phyloP scores from a whole-genome alignment of 1,140 invertebrate genomes.

The Ooceraea biroi region DNA sequence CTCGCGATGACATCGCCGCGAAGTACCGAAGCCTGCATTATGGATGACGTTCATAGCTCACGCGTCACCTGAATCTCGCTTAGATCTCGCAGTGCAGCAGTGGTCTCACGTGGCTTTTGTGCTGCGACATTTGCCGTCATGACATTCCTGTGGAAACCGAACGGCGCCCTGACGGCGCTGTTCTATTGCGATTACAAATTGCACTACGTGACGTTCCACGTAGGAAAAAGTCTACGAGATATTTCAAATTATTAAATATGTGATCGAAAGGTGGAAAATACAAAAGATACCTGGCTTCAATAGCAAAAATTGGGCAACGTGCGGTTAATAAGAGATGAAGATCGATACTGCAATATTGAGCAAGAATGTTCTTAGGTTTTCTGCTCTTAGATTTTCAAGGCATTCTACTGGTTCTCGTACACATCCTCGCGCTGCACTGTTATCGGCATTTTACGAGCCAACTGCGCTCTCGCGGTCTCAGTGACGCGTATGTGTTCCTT shows the following conservation, averaged over 20 bases:
- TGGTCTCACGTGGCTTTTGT: constrained; percentile 6
- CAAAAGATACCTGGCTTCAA: no score
- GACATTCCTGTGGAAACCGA: constrained; percentile 8
- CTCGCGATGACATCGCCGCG: constrained; percentile 49
- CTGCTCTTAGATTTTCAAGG: background rate
- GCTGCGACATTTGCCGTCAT: constrained; percentile 33
- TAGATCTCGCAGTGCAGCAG: constrained; percentile 28
- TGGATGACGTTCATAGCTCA: constrained; percentile 57
- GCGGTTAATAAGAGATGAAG: background rate
- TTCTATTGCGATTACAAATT: constrained; percentile 17
- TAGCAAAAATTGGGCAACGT: background rate
- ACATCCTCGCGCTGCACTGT: no score
- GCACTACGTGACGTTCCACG: background rate
- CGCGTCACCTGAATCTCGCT: constrained; percentile 52
- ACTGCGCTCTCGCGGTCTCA: background rate
- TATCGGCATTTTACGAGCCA: background rate
- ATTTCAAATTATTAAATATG: background rate
- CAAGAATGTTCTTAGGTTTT: no score
- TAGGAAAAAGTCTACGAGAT: background rate
- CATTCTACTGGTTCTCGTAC: no score
- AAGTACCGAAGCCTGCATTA: constrained; percentile 51
- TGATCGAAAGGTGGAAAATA: background rate
- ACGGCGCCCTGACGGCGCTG: background rate
- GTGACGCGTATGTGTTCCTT: constrained; percentile 13
- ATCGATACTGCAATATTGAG: constrained; percentile 1